These are phyloP conservation scores for Resseliella maxima DNA, from an alignment of 2,888 invertebrate genomes.

Conservation along the genomic window DNA sequence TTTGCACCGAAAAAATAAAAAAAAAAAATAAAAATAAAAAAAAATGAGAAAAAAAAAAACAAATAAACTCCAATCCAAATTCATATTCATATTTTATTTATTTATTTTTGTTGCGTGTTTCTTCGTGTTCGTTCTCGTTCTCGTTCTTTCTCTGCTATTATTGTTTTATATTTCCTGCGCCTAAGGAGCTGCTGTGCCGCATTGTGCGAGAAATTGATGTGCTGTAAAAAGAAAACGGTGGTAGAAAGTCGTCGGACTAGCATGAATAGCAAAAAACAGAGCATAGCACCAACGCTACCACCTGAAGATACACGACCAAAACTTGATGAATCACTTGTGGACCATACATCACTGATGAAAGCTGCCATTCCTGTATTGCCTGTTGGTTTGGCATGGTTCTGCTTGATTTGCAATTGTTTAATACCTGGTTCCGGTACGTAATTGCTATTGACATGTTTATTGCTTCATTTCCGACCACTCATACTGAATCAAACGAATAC, in stretches of 20 bases:
- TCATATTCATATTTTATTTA: slow-evolving; percentile 20
- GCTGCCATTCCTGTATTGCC: slow-evolving; percentile 94
- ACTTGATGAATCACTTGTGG: slow-evolving; percentile 81
- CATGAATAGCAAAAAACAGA: slow-evolving; percentile 75
- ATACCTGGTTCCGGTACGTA: slow-evolving; percentile 81
- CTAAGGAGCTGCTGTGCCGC: slow-evolving; percentile 65
- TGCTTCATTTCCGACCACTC: background rate
- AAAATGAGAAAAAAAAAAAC: too few species aligned
- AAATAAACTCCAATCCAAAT: background rate
- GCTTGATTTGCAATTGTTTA: slow-evolving; percentile 83
- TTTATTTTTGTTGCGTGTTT: background rate
- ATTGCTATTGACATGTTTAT: slow-evolving; percentile 49
- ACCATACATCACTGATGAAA: slow-evolving; percentile 87
- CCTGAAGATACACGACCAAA: slow-evolving; percentile 80
- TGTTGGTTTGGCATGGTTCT: slow-evolving; percentile 85
- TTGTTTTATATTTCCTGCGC: slow-evolving; percentile 12
- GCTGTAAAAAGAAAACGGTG: slow-evolving; percentile 69
- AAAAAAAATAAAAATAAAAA: too few species aligned
- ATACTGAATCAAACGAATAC: too few species aligned
- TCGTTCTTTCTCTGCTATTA: background rate
- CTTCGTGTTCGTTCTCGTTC: background rate
- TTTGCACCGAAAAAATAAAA: too few species aligned
- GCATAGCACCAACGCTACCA: slow-evolving; percentile 74
- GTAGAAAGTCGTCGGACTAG: slow-evolving; percentile 74
- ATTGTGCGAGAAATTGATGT: slow-evolving; percentile 63